Conservation (phyloP, 2,888 invertebrate genomes). For the Phytoseiulus persimilis region DNA sequence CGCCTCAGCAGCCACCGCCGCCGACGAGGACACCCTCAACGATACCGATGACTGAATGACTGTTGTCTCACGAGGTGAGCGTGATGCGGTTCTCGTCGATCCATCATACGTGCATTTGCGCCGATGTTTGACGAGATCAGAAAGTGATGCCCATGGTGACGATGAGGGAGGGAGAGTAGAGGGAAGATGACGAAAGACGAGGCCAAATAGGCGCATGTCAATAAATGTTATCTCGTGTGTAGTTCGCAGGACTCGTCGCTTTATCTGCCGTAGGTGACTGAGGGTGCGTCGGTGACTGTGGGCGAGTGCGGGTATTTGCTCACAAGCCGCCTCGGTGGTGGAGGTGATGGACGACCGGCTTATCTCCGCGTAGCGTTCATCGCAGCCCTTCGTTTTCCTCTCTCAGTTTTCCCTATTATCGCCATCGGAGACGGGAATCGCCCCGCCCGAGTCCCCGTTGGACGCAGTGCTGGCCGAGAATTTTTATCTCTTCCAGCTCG, state of each 20-base stretch:
- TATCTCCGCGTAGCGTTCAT: not conserved
- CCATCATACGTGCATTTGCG: constrained; percentile 5
- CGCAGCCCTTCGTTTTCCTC: not conserved
- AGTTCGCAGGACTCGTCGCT: not conserved
- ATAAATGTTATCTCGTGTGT: not conserved
- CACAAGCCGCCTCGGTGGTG: not conserved
- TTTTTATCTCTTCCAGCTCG: not conserved
- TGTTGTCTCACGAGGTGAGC: not conserved
- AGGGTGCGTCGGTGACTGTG: not conserved
- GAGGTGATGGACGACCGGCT: not conserved
- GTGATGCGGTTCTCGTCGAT: not conserved
- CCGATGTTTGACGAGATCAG: not conserved
- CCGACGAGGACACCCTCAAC: not conserved
- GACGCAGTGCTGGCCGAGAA: not conserved
- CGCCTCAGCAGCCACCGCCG: not conserved
- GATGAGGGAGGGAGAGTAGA: not conserved
- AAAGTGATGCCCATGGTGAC: not conserved
- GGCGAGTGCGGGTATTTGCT: constrained; percentile 5
- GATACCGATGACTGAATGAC: not conserved
- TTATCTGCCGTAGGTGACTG: constrained; percentile 5
- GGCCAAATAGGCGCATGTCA: not conserved
- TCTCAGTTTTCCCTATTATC: not conserved
- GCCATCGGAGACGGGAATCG: not conserved
- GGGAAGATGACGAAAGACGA: not conserved
- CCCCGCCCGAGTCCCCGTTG: no score